These are phyloP conservation scores for Cataglyphis albicans DNA, from an alignment of 2,888 invertebrate genomes.

Conservation along the genomic window DNA sequence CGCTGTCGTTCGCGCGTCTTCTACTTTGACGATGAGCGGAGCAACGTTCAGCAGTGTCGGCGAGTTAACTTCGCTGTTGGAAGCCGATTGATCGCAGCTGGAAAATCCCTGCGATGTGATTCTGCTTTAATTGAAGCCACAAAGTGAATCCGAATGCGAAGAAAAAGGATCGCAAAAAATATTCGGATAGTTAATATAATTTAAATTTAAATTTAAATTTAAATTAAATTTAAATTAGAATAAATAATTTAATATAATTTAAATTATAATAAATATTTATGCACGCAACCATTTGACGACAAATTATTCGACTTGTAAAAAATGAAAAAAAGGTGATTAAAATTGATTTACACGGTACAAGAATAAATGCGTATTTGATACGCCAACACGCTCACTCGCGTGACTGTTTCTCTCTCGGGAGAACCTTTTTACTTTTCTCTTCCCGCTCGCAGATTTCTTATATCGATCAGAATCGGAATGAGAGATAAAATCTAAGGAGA, in stretches of 20 bases:
- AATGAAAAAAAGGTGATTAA: neutral
- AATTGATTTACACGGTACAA: constrained; percentile 12
- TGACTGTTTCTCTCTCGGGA: neutral
- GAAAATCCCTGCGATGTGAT: constrained; percentile 14
- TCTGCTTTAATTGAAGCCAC: constrained; percentile 14
- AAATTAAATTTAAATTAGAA: neutral
- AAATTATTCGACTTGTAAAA: neutral
- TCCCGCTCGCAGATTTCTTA: neutral
- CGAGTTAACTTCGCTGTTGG: constrained; percentile 39
- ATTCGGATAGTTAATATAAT: neutral
- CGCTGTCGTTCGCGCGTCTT: constrained; percentile 30
- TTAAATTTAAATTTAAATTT: neutral
- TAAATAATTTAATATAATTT: neutral
- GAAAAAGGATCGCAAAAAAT: neutral
- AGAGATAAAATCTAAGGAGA: neutral
- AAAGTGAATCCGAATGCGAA: constrained; percentile 18
- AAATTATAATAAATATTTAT: neutral
- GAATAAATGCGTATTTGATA: constrained; percentile 13
- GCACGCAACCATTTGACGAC: neutral
- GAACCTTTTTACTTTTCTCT: neutral
- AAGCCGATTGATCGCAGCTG: constrained; percentile 19
- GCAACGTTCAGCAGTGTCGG: neutral
- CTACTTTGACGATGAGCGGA: neutral
- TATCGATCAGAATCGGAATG: neutral
- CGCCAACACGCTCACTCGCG: constrained; percentile 19